Percentiles rank a stretch among this genome's conserved stretches.
Evolutionary conservation across 37 sponge, comb jelly and placozoan species (phyloP).

Genomic region (Ianthella basta): DNA sequence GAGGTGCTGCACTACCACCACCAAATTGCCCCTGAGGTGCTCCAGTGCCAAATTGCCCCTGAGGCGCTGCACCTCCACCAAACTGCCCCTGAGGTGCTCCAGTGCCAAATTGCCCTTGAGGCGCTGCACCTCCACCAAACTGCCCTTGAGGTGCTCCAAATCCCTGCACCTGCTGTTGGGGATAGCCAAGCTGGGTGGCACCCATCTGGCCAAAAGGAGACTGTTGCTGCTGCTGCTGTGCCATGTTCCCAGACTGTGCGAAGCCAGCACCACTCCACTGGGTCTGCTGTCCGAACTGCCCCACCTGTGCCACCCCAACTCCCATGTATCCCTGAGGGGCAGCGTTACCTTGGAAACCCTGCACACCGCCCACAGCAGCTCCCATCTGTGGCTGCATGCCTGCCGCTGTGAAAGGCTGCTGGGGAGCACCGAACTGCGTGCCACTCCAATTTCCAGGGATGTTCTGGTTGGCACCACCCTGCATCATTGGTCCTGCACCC

Average conservation of each 20-base stretch:
- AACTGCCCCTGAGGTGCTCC: not conserved
- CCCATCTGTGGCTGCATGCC: not conserved
- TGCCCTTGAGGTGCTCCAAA: conserved; percentile 8
- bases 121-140: not conserved
- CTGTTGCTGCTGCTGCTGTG: too few relatives aligned
- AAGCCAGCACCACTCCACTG: too few relatives aligned
- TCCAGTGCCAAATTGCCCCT: conserved; percentile 3
- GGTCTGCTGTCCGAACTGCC: too few relatives aligned
- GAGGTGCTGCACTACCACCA: not conserved
- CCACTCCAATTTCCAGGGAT: not conserved
- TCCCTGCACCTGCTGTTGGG: too few relatives aligned
- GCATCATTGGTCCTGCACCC: not conserved
- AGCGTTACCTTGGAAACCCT: too few relatives aligned
- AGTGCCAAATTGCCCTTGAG: conserved; percentile 2
- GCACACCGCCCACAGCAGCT: too few relatives aligned
- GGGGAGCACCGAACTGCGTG: not conserved
- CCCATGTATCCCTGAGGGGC: too few relatives aligned
- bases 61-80: not conserved
- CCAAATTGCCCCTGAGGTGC: conserved; percentile 10
- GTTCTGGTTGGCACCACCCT: not conserved
- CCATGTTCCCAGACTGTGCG: too few relatives aligned
- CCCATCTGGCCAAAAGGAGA: too few relatives aligned
- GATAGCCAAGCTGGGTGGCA: too few relatives aligned
- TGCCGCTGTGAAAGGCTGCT: not conserved
- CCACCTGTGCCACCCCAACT: too few relatives aligned